A percentile compares a stretch with the other conserved stretches of the same genome.
Conservation (phyloP, 2,888 invertebrate genomes). For the Nebria salina region DNA sequence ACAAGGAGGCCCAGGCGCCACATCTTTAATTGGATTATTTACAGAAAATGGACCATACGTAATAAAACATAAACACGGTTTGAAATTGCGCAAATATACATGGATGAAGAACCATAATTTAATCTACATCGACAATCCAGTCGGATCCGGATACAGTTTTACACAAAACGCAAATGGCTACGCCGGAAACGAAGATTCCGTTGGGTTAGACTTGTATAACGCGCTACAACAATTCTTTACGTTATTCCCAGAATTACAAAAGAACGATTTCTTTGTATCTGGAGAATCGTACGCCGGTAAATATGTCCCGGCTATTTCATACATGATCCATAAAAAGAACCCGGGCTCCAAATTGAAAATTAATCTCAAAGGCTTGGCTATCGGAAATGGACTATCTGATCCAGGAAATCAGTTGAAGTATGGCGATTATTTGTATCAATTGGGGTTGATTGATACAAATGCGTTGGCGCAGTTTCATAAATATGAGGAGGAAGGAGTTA, state of each 20-base stretch:
- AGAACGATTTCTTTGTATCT: conserved; percentile 83
- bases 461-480: conserved; percentile 69
- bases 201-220: conserved; percentile 81
- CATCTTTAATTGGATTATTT: conserved; percentile 82
- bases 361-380: conserved; percentile 75
- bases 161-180: conserved; percentile 81
- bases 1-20: conserved; percentile 86
- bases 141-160: conserved; percentile 92
- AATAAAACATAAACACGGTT: conserved; percentile 61
- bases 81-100: conserved; percentile 72
- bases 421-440: conserved; percentile 81
- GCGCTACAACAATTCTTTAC: conserved; percentile 84
- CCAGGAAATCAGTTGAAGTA: conserved; percentile 81
- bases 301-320: conserved; percentile 80
- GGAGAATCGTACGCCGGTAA: conserved; percentile 92
- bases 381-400: conserved; percentile 85
- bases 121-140: conserved; percentile 93
- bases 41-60: conserved; percentile 84
- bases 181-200: conserved; percentile 79
- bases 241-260: conserved; percentile 79
- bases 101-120: conserved; percentile 85
- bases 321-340: conserved; percentile 76
- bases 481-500: conserved; percentile 68
- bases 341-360: conserved; percentile 70
- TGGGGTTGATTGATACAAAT: conserved; percentile 76